These are phyloP conservation scores for Marronus borbonicus DNA, from an alignment of 2,888 invertebrate species.

Conservation along the genomic window DNA sequence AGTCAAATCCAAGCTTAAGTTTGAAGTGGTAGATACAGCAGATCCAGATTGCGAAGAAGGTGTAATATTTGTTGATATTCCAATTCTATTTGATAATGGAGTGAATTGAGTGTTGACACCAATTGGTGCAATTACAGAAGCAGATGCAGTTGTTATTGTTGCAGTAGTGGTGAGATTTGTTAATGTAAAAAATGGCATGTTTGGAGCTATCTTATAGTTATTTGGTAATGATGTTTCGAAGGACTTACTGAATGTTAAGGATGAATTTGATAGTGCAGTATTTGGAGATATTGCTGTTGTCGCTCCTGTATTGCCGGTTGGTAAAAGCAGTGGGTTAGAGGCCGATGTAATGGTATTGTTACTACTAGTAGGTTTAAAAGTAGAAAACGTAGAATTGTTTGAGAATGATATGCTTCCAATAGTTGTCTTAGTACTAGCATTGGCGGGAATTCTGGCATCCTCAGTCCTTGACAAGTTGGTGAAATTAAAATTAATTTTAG, in stretches of 20 bases:
- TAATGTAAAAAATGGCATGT: not conserved
- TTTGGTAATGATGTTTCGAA: not conserved
- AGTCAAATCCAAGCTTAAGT: constrained; percentile 39
- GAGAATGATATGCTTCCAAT: not conserved
- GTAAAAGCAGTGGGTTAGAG: not conserved
- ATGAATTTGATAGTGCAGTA: constrained; percentile 1
- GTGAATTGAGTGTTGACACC: constrained; percentile 33
- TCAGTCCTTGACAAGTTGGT: constrained; percentile 38
- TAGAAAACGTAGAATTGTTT: not conserved
- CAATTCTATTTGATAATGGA: constrained; percentile 9
- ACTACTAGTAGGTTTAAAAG: not conserved
- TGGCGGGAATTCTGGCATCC: constrained; percentile 21
- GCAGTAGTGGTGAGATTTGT: not conserved
- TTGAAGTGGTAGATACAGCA: not conserved
- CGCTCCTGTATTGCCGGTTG: not conserved
- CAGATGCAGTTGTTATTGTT: constrained; percentile 18
- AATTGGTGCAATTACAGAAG: constrained; percentile 26
- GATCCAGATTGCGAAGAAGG: constrained; percentile 18
- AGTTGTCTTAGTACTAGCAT: not conserved
- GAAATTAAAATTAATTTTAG: constrained; percentile 22
- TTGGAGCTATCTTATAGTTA: not conserved
- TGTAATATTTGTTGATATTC: constrained; percentile 43
- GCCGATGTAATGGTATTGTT: not conserved
- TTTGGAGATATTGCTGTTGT: not conserved
- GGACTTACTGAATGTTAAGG: not conserved